Conservation (phyloP, 2,888 invertebrate genomes). For the Lasioglossum morio region DNA sequence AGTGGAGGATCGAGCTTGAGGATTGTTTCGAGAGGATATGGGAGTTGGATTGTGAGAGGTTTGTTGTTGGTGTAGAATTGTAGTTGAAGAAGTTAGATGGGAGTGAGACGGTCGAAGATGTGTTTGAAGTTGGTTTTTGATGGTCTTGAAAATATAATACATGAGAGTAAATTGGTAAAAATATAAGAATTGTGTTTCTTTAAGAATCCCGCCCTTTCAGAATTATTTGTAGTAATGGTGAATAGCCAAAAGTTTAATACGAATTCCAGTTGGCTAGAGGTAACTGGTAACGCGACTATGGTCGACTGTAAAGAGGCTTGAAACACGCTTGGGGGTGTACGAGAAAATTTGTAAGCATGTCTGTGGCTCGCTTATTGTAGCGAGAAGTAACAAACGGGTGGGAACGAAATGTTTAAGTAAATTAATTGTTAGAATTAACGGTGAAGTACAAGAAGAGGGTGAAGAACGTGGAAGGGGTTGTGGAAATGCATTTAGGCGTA, state of each 20-base stretch:
- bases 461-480: not conserved
- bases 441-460: not conserved
- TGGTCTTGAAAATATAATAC: too few species aligned
- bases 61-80: not conserved
- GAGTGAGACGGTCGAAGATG: not conserved
- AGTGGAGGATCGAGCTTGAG: not conserved
- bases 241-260: not conserved
- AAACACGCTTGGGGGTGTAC: not conserved
- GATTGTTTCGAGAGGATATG: not conserved
- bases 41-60: not conserved
- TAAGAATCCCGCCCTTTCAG: too few species aligned
- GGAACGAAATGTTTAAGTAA: not conserved
- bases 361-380: not conserved
- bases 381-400: not conserved
- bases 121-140: not conserved
- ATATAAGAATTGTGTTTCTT: too few species aligned
- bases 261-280: not conserved
- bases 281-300: not conserved
- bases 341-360: not conserved
- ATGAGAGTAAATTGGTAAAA: too few species aligned
- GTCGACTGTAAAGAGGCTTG: conserved; percentile 1
- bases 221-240: too few species aligned
- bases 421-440: conserved; percentile 6
- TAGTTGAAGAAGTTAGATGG: not conserved
- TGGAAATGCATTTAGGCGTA: not conserved